Percentiles rank a stretch among this genome's conserved stretches.
phyloP scores from a whole-genome alignment of 23 tunicate genomes.

The Trididemnum clinides region DNA sequence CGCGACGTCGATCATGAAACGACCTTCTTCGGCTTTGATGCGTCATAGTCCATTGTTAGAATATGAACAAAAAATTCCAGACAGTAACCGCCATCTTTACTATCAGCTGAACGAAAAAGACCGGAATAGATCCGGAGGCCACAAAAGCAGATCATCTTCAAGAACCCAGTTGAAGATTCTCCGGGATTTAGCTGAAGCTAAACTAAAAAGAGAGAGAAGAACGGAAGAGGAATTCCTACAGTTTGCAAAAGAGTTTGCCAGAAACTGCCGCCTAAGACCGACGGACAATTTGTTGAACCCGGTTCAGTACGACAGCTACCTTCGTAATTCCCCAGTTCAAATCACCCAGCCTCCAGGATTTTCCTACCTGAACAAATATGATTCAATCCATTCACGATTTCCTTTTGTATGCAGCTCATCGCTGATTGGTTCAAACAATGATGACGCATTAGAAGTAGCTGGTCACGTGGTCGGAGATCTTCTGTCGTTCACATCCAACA shows the following conservation, averaged over 20 bases:
- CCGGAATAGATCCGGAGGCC: background rate
- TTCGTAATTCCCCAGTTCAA: slow-evolving; percentile 46
- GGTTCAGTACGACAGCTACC: slow-evolving; percentile 55
- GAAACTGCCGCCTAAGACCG: slow-evolving; percentile 31
- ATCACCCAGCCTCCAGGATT: slow-evolving; percentile 4
- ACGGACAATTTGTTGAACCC: slow-evolving; percentile 57
- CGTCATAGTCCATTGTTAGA: slow-evolving; percentile 11
- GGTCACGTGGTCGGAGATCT: slow-evolving; percentile 96
- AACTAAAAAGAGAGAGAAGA: background rate
- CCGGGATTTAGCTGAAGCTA: background rate
- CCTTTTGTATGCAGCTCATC: slow-evolving; percentile 46
- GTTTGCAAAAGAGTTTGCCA: slow-evolving; percentile 65
- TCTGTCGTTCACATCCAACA: slow-evolving; percentile 63
- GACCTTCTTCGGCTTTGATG: slow-evolving; percentile 30
- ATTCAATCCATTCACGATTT: background rate
- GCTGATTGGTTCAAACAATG: slow-evolving; percentile 8
- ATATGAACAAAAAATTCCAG: background rate
- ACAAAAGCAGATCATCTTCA: background rate
- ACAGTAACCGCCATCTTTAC: background rate
- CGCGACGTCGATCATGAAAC: slow-evolving; percentile 47
- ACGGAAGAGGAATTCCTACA: slow-evolving; percentile 49
- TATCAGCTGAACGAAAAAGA: background rate
- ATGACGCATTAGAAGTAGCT: slow-evolving; percentile 30
- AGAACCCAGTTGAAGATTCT: background rate
- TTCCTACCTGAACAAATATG: background rate